These are phyloP conservation scores for Macrobrachium nipponense DNA, from an alignment of 1,140 invertebrate genomes.

Conservation along the genomic window DNA sequence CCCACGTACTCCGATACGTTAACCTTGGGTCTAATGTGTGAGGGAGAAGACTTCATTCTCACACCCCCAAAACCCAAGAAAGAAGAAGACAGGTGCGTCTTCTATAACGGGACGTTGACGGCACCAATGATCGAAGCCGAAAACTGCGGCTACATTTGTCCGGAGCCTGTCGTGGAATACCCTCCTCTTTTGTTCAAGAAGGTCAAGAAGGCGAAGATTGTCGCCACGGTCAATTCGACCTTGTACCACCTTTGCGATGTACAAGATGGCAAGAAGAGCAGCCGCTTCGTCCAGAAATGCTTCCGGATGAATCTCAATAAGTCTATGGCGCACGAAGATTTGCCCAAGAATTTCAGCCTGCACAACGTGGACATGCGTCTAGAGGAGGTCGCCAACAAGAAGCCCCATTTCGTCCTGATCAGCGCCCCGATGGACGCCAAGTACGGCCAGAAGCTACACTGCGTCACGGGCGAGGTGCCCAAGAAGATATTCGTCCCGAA, in stretches of 20 bases:
- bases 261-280: slow-evolving; percentile 22
- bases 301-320: slow-evolving; percentile 58
- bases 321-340: slow-evolving; percentile 27
- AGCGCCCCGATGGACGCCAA: slow-evolving; percentile 42
- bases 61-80: slow-evolving; percentile 1
- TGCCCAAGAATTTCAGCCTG: slow-evolving; percentile 36
- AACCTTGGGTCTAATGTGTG: slow-evolving; percentile 51
- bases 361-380: slow-evolving; percentile 38
- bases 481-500: slow-evolving; percentile 45
- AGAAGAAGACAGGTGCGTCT: slow-evolving; percentile 36
- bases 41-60: slow-evolving; percentile 42
- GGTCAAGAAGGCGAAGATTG: slow-evolving; percentile 36
- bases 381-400: background rate
- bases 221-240: background rate
- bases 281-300: slow-evolving; percentile 40
- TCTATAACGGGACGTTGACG: slow-evolving; percentile 40
- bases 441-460: slow-evolving; percentile 43
- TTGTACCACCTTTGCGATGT: slow-evolving; percentile 47
- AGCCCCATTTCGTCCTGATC: slow-evolving; percentile 13
- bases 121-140: slow-evolving; percentile 27
- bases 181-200: slow-evolving; percentile 26
- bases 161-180: slow-evolving; percentile 27
- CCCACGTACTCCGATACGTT: slow-evolving; percentile 37
- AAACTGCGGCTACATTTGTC: slow-evolving; percentile 56
- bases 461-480: slow-evolving; percentile 32